phyloP scores from a whole-genome alignment of 2,113 vertebrate genomes.

The Columba livia region DNA sequence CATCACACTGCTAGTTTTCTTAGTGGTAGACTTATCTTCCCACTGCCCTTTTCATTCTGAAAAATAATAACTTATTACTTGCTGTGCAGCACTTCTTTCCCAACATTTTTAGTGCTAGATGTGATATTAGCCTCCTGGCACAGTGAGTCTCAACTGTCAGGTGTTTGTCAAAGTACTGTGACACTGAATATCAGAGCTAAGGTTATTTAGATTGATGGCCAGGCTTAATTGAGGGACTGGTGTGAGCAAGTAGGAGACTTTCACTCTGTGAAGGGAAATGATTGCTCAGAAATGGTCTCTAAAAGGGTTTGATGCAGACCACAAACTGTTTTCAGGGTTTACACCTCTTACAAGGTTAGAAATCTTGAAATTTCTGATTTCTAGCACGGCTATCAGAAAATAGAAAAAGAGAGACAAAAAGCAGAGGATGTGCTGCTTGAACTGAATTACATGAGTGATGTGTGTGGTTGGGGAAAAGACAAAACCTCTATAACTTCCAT shows the following conservation, averaged over 20 bases:
- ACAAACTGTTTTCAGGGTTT: neutral
- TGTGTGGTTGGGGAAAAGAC: neutral
- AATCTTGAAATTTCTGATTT: neutral
- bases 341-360: neutral
- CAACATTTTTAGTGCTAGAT: neutral
- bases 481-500: neutral
- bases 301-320: neutral
- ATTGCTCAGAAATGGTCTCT: neutral
- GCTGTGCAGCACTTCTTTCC: neutral
- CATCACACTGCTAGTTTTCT: neutral
- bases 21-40: neutral
- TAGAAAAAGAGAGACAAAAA: neutral
- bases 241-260: neutral
- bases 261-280: neutral
- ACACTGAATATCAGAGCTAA: neutral
- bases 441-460: neutral
- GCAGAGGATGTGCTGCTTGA: neutral
- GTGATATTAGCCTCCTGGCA: neutral
- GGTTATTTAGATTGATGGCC: neutral
- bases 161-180: neutral
- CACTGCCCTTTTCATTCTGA: neutral
- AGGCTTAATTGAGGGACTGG: neutral
- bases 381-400: neutral
- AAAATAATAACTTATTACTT: neutral
- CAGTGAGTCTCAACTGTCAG: neutral